Evolutionary conservation across 2,113 vertebrate genomes (phyloP).

Genomic region (Aphelocoma coerulescens): DNA sequence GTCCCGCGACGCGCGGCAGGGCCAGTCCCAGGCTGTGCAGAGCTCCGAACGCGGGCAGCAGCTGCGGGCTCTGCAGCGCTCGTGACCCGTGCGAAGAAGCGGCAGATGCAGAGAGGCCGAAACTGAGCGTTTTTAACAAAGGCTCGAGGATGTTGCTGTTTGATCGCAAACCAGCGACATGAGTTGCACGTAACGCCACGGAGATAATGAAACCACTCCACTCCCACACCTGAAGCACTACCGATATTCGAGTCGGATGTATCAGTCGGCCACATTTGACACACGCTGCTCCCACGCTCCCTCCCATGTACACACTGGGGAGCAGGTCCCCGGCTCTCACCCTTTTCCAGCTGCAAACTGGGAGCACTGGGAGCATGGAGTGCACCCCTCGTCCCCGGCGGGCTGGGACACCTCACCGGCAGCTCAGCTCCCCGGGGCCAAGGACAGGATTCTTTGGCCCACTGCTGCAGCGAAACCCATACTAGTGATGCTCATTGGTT

Average conservation of each 20-base stretch:
- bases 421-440: not conserved
- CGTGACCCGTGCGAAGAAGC: rapidly evolving
- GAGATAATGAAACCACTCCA: rapidly evolving
- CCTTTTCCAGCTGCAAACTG: rapidly evolving
- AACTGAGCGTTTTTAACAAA: not conserved
- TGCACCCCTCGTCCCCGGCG: not conserved
- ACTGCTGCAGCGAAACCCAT: rapidly evolving
- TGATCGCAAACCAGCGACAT: rapidly evolving
- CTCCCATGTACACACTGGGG: rapidly evolving
- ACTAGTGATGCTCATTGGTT: rapidly evolving
- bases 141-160: not conserved
- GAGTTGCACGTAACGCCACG: not conserved
- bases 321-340: rapidly evolving
- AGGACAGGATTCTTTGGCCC: not conserved
- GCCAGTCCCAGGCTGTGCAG: rapidly evolving
- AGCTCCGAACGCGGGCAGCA: not conserved
- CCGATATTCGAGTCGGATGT: rapidly evolving
- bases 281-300: not conserved
- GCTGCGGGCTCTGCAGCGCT: not conserved
- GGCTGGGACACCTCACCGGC: not conserved
- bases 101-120: not conserved
- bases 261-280: rapidly evolving
- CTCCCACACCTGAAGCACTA: rapidly evolving
- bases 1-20: not conserved
- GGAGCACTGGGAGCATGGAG: rapidly evolving